A percentile compares a stretch with the other conserved stretches of the same genome.
These are phyloP conservation scores for Colossoma macropomum DNA, from an alignment of 2,113 vertebrate species.

Conservation along the genomic window DNA sequence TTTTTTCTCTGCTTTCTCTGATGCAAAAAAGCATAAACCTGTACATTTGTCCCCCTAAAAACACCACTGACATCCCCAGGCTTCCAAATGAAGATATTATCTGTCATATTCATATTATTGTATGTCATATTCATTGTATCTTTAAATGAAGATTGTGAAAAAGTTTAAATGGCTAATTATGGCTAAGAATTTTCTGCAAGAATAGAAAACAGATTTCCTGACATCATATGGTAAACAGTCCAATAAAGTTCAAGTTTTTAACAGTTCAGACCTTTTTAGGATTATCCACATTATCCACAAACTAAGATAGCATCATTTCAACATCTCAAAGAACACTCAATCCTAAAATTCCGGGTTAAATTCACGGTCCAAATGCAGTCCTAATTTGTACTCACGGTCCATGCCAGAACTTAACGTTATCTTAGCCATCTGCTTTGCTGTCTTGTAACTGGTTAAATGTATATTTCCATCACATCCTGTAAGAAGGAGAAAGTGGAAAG, in stretches of 20 bases:
- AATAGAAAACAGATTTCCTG: too few species aligned
- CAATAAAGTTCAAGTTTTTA: too few species aligned
- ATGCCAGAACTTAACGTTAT: neutral
- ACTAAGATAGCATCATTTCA: neutral
- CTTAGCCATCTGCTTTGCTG: neutral
- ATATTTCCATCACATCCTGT: constrained; percentile 41
- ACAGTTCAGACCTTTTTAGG: too few species aligned
- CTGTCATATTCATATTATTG: too few species aligned
- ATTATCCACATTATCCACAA: too few species aligned
- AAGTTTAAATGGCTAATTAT: too few species aligned
- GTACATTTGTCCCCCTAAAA: neutral
- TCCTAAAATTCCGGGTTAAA: neutral
- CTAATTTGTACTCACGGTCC: neutral
- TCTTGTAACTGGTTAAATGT: neutral
- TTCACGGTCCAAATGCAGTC: neutral
- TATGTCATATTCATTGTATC: too few species aligned
- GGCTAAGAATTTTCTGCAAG: too few species aligned
- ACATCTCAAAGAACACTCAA: neutral
- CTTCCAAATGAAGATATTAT: too few species aligned
- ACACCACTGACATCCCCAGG: neutral
- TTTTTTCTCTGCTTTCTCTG: neutral
- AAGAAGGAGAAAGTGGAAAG: constrained; percentile 55
- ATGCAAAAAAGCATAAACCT: neutral
- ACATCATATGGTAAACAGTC: too few species aligned
- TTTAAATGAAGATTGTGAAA: too few species aligned